A percentile compares a stretch with the other conserved stretches of the same genome.
phyloP scores from a whole-genome alignment of 1,140 invertebrate genomes.

The Ips typographus region DNA sequence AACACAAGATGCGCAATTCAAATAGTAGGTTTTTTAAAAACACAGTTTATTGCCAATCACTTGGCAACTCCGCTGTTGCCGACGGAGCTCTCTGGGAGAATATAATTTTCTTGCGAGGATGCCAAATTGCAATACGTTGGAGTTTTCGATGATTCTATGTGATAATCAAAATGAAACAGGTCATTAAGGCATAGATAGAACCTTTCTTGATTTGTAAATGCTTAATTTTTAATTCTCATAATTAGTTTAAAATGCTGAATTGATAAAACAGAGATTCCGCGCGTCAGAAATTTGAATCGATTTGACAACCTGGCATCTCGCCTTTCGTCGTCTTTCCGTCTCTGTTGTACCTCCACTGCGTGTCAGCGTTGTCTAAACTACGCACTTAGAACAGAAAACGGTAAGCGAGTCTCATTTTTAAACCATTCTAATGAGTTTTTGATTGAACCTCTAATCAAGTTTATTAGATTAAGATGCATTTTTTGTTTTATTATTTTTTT shows the following conservation, averaged over 20 bases:
- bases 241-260: too few species aligned
- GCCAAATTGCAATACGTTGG: not conserved
- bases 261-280: slow-evolving; percentile 12
- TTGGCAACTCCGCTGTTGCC: slow-evolving; percentile 27
- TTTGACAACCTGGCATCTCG: slow-evolving; percentile 20
- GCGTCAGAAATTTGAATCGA: slow-evolving; percentile 21
- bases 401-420: slow-evolving; percentile 34
- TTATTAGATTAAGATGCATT: too few species aligned
- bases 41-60: slow-evolving; percentile 2
- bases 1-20: slow-evolving; percentile 7
- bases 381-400: slow-evolving; percentile 41
- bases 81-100: slow-evolving; percentile 18
- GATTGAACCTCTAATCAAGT: not conserved
- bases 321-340: slow-evolving; percentile 34
- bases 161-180: too few species aligned
- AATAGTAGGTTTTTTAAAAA: slow-evolving; percentile 15
- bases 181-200: too few species aligned
- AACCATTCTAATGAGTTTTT: not conserved
- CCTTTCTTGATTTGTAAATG: too few species aligned
- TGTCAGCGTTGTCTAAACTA: slow-evolving; percentile 40
- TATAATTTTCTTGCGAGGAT: slow-evolving; percentile 24
- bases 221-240: too few species aligned
- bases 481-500: too few species aligned
- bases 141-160: too few species aligned
- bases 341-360: slow-evolving; percentile 38